Evolutionary conservation across 1,140 invertebrate species (phyloP), one percentile per base, ranked within the genome.

Genomic region (Yoshiicerus persimilis): DNA sequence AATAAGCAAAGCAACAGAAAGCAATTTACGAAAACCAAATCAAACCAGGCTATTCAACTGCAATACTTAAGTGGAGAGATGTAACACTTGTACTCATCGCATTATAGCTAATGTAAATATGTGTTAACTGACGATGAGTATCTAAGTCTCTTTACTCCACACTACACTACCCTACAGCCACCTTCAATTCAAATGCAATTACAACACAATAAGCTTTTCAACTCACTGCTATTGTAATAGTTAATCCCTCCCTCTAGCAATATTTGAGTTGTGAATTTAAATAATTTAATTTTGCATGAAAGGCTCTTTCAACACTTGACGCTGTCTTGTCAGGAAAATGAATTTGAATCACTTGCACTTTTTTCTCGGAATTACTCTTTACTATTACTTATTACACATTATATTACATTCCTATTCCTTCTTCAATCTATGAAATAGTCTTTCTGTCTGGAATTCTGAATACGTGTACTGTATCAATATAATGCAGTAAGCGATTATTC

Each of bases 251-350:
- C 75, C n/a, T 80, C 32, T 80, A 80, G 75, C 75, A 80, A 80
- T 80, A 80, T 80, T 80, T 80, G 75, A 80, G 34, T 80, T 80
- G 75, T 38, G 75, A 80, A 80, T 80, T 80, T 80, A 80, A 80
- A 80, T 80, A 80, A 80, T 80, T 34, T 80, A 80, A 80, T 80
- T 80, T 80, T 20, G 32, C 75, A 36, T 80, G 75, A 80, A 80
- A 36, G 32, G 10, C 75, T 23, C 75, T 80, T 80, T 80, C 75
- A 80, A 36, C 75, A 80, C 75, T 80, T 80, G 75, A 80, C 2
- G 75, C 32, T 38, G 32, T 80, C 75, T 34, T 38, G 34, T 80
- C 75, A 80, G 16, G 75, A 80, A 70, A 80, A 38, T 80, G 75
- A 80, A 80, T 80, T 80, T 36, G 34, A 80, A 80, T 34, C 75